phyloP scores from a whole-genome alignment of 2,113 vertebrate genomes.

The Entomyzon cyanotis region DNA sequence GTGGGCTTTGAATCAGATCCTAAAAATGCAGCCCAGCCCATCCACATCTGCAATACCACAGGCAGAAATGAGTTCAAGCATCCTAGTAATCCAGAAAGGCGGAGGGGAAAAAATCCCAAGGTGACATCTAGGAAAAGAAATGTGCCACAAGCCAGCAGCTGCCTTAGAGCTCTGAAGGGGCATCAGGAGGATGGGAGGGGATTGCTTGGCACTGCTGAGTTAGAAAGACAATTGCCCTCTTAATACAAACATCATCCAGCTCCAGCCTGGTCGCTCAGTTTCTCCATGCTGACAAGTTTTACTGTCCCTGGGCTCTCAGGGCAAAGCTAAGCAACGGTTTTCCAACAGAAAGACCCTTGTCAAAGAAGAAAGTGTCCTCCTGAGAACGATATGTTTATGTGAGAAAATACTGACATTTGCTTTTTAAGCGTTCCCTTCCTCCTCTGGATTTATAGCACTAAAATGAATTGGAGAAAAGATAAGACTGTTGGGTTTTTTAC shows the following conservation, averaged over 20 bases:
- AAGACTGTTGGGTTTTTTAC: background rate
- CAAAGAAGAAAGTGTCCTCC: background rate
- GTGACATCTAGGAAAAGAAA: constrained; percentile 7
- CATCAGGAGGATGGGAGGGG: background rate
- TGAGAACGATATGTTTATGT: background rate
- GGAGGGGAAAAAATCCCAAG: background rate
- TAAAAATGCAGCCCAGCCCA: constrained; percentile 46
- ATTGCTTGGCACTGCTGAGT: background rate
- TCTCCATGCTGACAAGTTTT: background rate
- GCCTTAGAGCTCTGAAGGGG: background rate
- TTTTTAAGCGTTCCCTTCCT: background rate
- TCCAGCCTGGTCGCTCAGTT: background rate
- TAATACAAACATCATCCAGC: background rate
- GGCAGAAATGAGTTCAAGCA: background rate
- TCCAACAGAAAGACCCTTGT: background rate
- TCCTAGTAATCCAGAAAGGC: background rate
- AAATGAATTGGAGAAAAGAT: background rate
- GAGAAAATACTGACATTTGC: background rate
- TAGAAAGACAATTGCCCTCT: background rate
- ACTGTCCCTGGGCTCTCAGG: background rate
- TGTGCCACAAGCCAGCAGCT: background rate
- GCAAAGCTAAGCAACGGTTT: background rate
- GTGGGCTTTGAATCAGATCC: constrained; percentile 43
- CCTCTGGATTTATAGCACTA: background rate
- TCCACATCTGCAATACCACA: constrained; percentile 11